Evolutionary conservation across 2,113 vertebrate genomes (phyloP).

Genomic region (Theropithecus gelada): DNA sequence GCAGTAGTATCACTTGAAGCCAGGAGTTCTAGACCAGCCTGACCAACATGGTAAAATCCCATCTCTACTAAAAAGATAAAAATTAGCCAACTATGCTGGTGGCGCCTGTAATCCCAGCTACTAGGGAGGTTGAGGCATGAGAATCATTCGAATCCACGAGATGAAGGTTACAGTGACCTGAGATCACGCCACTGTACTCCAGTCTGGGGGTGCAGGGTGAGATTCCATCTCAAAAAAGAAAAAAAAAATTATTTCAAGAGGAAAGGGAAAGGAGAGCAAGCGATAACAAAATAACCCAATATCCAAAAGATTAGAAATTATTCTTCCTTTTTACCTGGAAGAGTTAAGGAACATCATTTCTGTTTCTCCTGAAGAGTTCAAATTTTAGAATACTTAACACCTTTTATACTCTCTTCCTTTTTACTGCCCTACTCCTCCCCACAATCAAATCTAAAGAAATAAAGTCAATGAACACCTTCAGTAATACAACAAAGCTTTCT

Average conservation of each 20-base stretch:
- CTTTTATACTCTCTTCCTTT: neutral
- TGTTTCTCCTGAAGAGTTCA: neutral
- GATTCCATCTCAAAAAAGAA: neutral
- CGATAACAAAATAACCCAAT: neutral
- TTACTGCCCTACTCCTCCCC: neutral
- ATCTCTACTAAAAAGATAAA: too few species aligned
- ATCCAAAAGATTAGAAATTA: neutral
- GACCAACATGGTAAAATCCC: too few species aligned
- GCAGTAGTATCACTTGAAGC: too few species aligned
- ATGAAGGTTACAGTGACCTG: too few species aligned
- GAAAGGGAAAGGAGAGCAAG: neutral
- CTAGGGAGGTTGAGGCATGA: too few species aligned
- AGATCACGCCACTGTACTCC: too few species aligned
- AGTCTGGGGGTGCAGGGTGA: too few species aligned
- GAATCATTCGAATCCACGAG: too few species aligned
- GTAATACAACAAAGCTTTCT: neutral
- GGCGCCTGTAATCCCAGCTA: too few species aligned
- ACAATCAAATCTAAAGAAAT: slow-evolving; percentile 49
- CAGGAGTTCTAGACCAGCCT: too few species aligned
- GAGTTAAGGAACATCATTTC: neutral
- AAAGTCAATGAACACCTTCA: neutral
- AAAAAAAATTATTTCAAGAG: neutral
- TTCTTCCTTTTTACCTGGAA: neutral
- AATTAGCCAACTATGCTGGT: too few species aligned
- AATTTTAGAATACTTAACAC: neutral